phyloP scores from a whole-genome alignment of 2,113 vertebrate genomes.

The Lophochroa leadbeateri region DNA sequence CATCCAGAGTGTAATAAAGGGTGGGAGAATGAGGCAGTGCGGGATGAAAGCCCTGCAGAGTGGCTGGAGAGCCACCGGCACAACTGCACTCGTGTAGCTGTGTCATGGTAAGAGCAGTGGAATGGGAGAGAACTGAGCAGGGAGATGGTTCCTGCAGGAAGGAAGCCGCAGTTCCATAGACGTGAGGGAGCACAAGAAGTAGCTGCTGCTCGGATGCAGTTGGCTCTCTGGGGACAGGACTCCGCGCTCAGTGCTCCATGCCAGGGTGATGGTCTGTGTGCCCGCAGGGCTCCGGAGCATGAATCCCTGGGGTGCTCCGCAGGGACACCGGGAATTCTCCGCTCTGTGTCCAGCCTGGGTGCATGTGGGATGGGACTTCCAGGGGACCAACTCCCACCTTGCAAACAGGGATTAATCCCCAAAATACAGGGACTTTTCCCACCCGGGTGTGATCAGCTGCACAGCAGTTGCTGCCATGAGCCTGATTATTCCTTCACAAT shows the following conservation, averaged over 20 bases:
- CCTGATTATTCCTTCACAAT: neutral
- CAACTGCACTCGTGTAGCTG: fast-evolving
- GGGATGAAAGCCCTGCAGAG: neutral
- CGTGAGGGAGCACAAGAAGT: fast-evolving
- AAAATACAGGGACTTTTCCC: neutral
- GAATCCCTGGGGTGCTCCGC: too few species aligned
- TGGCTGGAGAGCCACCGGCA: neutral
- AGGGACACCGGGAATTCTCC: too few species aligned
- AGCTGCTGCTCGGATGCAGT: neutral
- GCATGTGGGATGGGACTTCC: fast-evolving
- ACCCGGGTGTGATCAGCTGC: fast-evolving
- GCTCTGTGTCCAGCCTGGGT: fast-evolving
- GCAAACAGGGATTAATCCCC: neutral
- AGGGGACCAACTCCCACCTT: fast-evolving
- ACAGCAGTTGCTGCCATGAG: fast-evolving
- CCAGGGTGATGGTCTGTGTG: neutral
- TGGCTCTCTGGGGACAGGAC: neutral
- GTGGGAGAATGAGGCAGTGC: neutral
- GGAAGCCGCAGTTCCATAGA: fast-evolving
- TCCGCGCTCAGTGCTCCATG: fast-evolving
- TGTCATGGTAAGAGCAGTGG: fast-evolving
- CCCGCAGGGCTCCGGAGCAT: fast-evolving
- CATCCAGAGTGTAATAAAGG: fast-evolving
- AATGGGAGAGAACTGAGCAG: neutral
- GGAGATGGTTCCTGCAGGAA: neutral